Base-by-base conservation (phyloP, 2,888 invertebrate species). In the Megamerina dolium region DNA sequence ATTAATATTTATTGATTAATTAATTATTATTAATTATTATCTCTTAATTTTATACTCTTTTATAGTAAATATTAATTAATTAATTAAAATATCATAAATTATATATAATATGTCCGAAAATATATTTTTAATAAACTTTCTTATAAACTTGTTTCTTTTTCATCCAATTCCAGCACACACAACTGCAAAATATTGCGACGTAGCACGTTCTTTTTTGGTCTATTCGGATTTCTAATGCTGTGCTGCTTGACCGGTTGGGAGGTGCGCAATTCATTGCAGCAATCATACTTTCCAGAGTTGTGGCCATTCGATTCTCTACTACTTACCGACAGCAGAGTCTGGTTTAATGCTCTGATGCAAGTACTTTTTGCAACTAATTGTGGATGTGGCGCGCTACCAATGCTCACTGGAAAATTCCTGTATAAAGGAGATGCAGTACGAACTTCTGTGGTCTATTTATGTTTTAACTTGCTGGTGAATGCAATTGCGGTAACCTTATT, bases 281-380 rank as follows among this genome's bases (percentile, higher is more conserved):
- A 59, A 6, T 56, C 61, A 34, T 67, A 64, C 44, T 68, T 71
- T 41, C 70, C 70, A 1, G 60, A 68, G 14, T 46, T 71, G 16
- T 70, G 70, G 68, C 53, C 52, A 16, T 70, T 70, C 27, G 55
- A 61, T 6, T 47, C 55, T 31, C 46, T 45, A 4, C 44, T 56
- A 35, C 56, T 72, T 21, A 40, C 50, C 14, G 63, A 65, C 29
- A 68, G 70, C 50, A 58, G 63, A 40, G 58, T 70, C 32, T 72
- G 72, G 72, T 72, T 72, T 35, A 68, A 63, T 51, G 70, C 73
- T n/a, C 52, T 72, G 5, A 60, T 70, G 45, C 72, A 72, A 59
- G 71, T 72, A 6, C 57, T 72, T 16, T 70, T 66, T 50, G 65
- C 70, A 19, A 63, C 70, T 0, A 70, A 69, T 46, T 70, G 70